Evolutionary conservation across 2,113 vertebrate species (phyloP), one percentile per base, ranked within the genome.

Genomic region (Aldabrachelys gigantea): DNA sequence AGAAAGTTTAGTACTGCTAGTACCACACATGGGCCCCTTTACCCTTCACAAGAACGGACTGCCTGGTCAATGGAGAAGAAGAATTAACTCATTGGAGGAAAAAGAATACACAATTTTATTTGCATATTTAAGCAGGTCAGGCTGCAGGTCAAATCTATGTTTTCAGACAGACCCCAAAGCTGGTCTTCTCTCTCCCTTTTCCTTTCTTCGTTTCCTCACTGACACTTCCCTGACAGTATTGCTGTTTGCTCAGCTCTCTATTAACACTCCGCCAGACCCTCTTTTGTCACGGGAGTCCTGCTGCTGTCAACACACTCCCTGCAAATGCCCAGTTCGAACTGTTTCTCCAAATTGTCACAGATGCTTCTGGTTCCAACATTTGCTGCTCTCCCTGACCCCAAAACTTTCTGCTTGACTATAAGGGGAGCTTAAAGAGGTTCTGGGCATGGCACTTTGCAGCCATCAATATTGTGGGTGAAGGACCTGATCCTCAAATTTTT

Each of bases 241-340:
- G 95, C 95, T 87, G 95, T 97, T 97, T 96, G 95, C 96, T 96
- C 91, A 83, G 96, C 93, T 97, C 96, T 97, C 92, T 80, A 96
- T 94, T 95, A 97, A 96, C 96, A 91, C 96, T 96, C 96, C 95
- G 96, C 95, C 96, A 97, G 96, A 54, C 96, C 97, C 95, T 96
- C 96, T 97, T 96, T 95, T 97, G 97, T 97, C 97, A 95, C 92
- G 59, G 94, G 94, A 96, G 96, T 97, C 96, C 96, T 97, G 95
- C 91, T 95, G 96, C 97, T 96, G 96, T 97, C 96, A 96, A 96
- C 97, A 95, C 95, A 89, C 95, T 96, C 96, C 96, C 96, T 89
- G 97, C 96, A 95, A 96, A 94, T 94, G 91, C 92, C 95, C 35
- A 53, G 96, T 96, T 97, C 97, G 95, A 96, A 52, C 96, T 96